These are phyloP conservation scores for Eclectus roratus DNA, from an alignment of 2,113 vertebrate genomes.

Conservation along the genomic window DNA sequence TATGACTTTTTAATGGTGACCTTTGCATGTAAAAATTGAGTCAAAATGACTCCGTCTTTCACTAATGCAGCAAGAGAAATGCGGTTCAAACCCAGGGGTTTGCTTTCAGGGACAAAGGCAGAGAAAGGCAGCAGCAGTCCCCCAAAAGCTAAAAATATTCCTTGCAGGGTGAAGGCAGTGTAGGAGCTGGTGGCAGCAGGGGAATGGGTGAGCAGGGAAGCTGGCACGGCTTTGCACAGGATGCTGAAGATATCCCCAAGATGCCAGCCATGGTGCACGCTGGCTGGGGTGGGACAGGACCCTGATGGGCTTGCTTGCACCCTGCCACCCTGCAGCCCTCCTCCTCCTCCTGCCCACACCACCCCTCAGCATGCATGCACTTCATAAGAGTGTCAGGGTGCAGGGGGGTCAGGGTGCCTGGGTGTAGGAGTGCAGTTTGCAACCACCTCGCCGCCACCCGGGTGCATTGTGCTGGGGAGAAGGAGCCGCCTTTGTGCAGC, in stretches of 20 bases:
- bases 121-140: neutral
- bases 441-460: neutral
- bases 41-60: neutral
- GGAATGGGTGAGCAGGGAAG: fast-evolving
- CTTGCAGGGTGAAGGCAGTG: neutral
- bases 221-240: fast-evolving
- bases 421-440: neutral
- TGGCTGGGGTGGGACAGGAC: fast-evolving
- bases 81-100: neutral
- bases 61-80: neutral
- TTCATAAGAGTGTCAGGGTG: neutral
- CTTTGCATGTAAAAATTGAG: slow-evolving; percentile 48
- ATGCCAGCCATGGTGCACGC: fast-evolving
- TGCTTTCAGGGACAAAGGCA: neutral
- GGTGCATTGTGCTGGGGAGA: neutral
- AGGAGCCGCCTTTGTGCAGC: slow-evolving; percentile 33
- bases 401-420: too few species aligned
- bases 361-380: fast-evolving
- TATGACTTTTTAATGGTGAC: slow-evolving; percentile 51
- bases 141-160: neutral
- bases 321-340: neutral
- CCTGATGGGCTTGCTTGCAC: fast-evolving
- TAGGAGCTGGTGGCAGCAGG: fast-evolving
- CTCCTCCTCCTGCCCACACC: neutral
- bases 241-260: neutral